Evolutionary conservation across 2,888 invertebrate species (phyloP).

Genomic region (Crepidodera aurea): DNA sequence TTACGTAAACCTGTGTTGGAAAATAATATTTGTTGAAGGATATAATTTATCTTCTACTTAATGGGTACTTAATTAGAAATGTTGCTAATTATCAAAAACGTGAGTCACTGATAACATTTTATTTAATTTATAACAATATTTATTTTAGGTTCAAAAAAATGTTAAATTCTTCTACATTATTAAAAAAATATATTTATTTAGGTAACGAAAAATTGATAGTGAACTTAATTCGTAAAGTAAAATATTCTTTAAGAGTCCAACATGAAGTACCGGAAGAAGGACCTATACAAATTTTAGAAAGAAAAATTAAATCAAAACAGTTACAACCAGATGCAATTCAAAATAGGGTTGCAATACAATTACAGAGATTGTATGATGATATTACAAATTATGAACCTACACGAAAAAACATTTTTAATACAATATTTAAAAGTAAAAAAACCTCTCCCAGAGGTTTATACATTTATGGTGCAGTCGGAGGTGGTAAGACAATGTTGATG

Average conservation of each 20-base stretch:
- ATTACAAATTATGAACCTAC: constrained; percentile 69
- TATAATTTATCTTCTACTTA: background rate
- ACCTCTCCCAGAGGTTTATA: constrained; percentile 82
- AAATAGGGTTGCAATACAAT: constrained; percentile 68
- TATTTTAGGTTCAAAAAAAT: constrained; percentile 13
- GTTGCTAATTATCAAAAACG: background rate
- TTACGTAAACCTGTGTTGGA: constrained; percentile 13
- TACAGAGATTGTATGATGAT: constrained; percentile 75
- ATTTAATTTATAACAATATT: background rate
- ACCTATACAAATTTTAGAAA: constrained; percentile 60
- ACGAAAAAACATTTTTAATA: constrained; percentile 60
- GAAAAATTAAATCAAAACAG: constrained; percentile 68
- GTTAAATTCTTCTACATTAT: constrained; percentile 16
- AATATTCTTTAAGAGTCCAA: constrained; percentile 37
- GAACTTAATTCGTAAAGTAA: constrained; percentile 14
- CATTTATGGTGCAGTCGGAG: constrained; percentile 89
- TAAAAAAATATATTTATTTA: constrained; percentile 10
- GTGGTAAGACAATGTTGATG: constrained; percentile 99
- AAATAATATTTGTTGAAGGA: background rate
- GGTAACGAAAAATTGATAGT: constrained; percentile 9
- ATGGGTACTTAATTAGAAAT: constrained; percentile 14
- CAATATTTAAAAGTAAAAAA: constrained; percentile 49
- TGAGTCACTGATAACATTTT: background rate
- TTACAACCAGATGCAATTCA: constrained; percentile 78
- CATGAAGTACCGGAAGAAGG: constrained; percentile 43